Percentiles rank a stretch among this genome's conserved stretches.
Conservation (phyloP, 2,888 invertebrate species). For the Amblyjoppa proteus region DNA sequence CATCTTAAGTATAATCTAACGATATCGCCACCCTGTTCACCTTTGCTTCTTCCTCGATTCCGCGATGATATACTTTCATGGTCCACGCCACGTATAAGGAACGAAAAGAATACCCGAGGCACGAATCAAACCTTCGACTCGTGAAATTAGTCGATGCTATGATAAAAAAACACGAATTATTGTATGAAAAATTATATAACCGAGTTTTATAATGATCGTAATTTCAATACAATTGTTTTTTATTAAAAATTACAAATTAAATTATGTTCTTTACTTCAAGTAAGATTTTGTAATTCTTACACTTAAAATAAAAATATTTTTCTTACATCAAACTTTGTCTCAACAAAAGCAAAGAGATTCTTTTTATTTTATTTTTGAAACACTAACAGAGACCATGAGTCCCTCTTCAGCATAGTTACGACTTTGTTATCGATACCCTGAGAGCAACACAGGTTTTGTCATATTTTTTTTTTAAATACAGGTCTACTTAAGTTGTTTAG, state of each 20-base stretch:
- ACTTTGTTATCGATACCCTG: slow-evolving; percentile 43
- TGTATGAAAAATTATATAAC: background rate
- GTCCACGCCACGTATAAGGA: slow-evolving; percentile 10
- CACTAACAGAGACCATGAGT: background rate
- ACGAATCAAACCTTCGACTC: background rate
- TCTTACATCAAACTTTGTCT: background rate
- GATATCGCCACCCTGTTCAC: slow-evolving; percentile 76
- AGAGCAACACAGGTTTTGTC: background rate
- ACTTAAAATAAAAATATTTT: background rate
- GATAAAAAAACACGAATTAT: background rate
- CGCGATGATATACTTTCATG: slow-evolving; percentile 62
- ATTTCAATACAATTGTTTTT: background rate
- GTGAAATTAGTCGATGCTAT: background rate
- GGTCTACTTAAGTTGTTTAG: background rate
- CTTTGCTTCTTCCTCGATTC: slow-evolving; percentile 28
- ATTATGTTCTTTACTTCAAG: background rate
- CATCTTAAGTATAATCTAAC: slow-evolving; percentile 81
- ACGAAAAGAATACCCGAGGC: background rate
- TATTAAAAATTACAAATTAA: too few relatives aligned
- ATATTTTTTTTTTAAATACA: background rate
- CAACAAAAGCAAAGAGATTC: background rate
- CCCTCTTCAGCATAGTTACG: slow-evolving; percentile 3
- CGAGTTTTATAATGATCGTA: background rate
- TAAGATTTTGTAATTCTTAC: background rate
- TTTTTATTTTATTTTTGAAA: background rate